Conservation (phyloP, 2,113 vertebrate species). For the Vicugna pacos region DNA sequence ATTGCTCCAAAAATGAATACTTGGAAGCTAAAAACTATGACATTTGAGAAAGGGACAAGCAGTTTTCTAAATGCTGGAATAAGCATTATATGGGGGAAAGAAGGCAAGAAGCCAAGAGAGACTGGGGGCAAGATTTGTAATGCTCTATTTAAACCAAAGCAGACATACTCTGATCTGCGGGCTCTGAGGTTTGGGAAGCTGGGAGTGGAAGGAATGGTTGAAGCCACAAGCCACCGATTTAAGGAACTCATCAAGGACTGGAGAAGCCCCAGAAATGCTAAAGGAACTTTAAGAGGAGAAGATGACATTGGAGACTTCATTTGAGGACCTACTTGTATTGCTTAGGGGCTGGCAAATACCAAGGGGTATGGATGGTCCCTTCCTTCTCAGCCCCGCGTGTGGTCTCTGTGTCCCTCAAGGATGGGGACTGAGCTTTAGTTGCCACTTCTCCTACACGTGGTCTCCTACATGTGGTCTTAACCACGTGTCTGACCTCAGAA, state of each 20-base stretch:
- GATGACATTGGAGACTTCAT: too few species aligned
- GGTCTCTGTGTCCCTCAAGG: neutral
- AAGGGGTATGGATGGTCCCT: rapidly evolving
- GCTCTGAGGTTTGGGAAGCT: conserved; percentile 2
- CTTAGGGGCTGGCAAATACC: neutral
- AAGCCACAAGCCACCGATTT: neutral
- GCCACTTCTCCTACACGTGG: neutral
- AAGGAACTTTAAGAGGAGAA: neutral
- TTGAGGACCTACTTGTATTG: neutral
- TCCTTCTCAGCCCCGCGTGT: neutral
- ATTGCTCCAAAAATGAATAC: neutral
- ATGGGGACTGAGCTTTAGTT: too few species aligned
- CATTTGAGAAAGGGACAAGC: neutral
- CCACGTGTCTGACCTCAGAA: neutral
- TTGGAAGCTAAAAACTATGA: neutral
- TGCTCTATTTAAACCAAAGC: conserved; percentile 53
- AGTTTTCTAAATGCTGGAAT: conserved; percentile 10
- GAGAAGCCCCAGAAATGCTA: neutral
- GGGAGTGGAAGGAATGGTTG: neutral
- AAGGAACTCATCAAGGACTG: neutral
- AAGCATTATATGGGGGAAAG: neutral
- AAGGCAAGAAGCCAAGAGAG: neutral
- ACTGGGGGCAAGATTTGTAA: conserved; percentile 7
- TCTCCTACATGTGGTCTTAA: neutral
- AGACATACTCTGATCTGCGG: neutral